Percentiles rank a stretch among this genome's conserved stretches.
phyloP scores from a whole-genome alignment of 2,113 vertebrate species.

The Gallinago jamesoni region DNA sequence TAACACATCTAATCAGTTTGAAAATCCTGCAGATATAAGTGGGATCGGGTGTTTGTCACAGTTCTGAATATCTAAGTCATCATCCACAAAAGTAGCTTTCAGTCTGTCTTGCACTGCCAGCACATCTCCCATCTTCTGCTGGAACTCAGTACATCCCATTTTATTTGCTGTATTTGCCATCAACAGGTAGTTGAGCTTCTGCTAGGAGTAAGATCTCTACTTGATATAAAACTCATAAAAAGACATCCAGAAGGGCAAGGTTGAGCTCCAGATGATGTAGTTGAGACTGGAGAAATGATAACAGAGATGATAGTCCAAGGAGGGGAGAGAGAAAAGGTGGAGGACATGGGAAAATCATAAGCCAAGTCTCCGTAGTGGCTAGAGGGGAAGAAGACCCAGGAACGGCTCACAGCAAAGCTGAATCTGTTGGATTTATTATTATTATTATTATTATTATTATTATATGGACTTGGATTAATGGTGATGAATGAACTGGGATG shows the following conservation, averaged over 20 bases:
- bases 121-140: neutral
- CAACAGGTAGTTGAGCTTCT: neutral
- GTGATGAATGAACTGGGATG: neutral
- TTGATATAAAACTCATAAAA: neutral
- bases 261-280: neutral
- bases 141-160: neutral
- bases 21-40: neutral
- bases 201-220: neutral
- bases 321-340: neutral
- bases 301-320: neutral
- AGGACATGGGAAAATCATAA: neutral
- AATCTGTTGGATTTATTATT: neutral
- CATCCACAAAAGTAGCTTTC: neutral
- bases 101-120: neutral
- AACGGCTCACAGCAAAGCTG: neutral
- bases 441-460: neutral
- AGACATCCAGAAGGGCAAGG: neutral
- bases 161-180: neutral
- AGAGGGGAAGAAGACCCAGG: neutral
- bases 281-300: neutral
- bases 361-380: rapidly evolving
- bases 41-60: neutral
- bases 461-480: neutral
- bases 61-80: neutral
- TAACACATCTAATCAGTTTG: neutral